Base-by-base conservation (phyloP, 23 tunicate genomes). In the Ciona savignyi region DNA sequence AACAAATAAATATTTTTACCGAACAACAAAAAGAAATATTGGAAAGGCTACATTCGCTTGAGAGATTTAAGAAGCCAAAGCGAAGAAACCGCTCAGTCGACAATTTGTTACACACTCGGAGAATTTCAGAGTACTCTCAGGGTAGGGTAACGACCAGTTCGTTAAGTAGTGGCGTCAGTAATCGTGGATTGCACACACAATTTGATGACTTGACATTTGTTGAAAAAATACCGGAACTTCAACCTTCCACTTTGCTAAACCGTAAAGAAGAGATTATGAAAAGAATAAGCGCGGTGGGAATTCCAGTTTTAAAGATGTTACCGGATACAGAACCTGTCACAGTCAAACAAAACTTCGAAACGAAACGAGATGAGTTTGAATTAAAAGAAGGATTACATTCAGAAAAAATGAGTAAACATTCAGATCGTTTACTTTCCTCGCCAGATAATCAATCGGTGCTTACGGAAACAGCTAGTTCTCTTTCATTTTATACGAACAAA, bases 21-120 rank as follows among this genome's bases (percentile, higher is more conserved):
- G 76, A 72, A 29, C 49, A 51, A 48, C 76, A 72, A 21, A 49
- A 49, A 3, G 64, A 72, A 21, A 19, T 72, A 1, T 31, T 72
- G 32, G 65, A 72, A 48, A 64, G 64, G n/a, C n/a, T 42, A 64
- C 76, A 72, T 25, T 22, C 21, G 6, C 23, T 48, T 35, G 64
- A 48, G 64, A 27, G 6, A 28, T 42, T 30, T 27, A 3, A 33
- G 31, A 24, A 6, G 26, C n/a, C 49, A 4, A n/a, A 22, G 21
- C 6, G 29, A 30, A 27, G 35, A 34, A 23, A 24, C 2, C 73
- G 63, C 2, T 42, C 56, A 9, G 15, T 42, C 11, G 56, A 42
- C 56, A 42, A 42, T 15, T 42, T 63, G 28, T 25, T 63, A 63
- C 15, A 63, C n/a, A n/a, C n/a, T n/a, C n/a, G n/a, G n/a, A 21